Percentiles rank a stretch among this genome's conserved stretches.
Conservation (phyloP, 2,888 invertebrate genomes). For the Coelinius sp. region DNA sequence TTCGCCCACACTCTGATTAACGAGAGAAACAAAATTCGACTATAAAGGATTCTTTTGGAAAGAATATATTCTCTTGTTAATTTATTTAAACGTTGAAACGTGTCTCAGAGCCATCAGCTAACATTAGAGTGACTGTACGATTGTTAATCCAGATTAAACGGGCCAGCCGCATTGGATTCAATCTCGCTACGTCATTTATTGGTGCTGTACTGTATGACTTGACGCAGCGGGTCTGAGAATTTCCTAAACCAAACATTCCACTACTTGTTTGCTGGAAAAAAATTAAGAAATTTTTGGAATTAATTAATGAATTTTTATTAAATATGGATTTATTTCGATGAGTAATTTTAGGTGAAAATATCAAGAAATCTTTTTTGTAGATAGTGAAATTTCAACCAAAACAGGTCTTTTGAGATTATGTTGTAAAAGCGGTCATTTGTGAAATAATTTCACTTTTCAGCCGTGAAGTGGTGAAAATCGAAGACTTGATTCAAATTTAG, state of each 20-base stretch:
- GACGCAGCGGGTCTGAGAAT: constrained; percentile 95
- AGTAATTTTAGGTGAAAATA: too few relatives aligned
- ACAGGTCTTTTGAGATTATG: too few relatives aligned
- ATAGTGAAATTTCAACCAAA: background rate
- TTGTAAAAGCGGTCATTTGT: too few relatives aligned
- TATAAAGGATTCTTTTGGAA: background rate
- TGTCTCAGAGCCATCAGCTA: constrained; percentile 96
- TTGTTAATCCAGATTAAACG: constrained; percentile 96
- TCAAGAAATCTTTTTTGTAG: too few relatives aligned
- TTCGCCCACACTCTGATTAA: background rate
- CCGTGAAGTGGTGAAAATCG: too few relatives aligned
- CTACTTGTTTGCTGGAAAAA: constrained; percentile 75
- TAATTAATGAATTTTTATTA: background rate
- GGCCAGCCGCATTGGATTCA: constrained; percentile 91
- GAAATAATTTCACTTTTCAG: too few relatives aligned
- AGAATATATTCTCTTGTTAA: constrained; percentile 16
- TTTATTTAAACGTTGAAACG: constrained; percentile 81
- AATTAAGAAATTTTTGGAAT: too few relatives aligned
- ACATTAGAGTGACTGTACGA: constrained; percentile 91
- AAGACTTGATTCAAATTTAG: too few relatives aligned
- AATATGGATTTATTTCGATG: constrained; percentile 15
- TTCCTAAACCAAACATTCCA: constrained; percentile 97
- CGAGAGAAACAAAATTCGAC: background rate
- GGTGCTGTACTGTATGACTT: constrained; percentile 96
- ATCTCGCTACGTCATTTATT: constrained; percentile 87